Percentiles rank a stretch among this genome's conserved stretches.
Conservation (phyloP, 2,797 vertebrate genomes). For the Telmatherina bonti region DNA sequence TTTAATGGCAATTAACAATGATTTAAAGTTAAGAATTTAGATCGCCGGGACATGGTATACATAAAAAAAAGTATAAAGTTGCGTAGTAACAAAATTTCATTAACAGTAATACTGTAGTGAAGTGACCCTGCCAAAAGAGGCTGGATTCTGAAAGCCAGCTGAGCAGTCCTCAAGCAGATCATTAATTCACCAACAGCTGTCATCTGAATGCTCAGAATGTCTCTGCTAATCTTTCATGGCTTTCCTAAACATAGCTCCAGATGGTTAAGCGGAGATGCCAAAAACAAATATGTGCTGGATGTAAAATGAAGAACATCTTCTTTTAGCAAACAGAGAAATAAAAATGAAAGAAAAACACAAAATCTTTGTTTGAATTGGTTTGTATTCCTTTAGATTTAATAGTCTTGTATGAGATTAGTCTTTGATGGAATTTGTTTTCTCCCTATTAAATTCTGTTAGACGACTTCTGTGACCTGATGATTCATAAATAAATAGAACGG, state of each 20-base stretch:
- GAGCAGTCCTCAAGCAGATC: slow-evolving; percentile 49
- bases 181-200: slow-evolving; percentile 53
- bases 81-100: neutral
- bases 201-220: slow-evolving; percentile 22
- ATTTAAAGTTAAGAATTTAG: neutral
- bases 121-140: slow-evolving; percentile 7
- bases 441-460: neutral
- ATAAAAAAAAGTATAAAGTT: neutral
- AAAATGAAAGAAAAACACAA: neutral
- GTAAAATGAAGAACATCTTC: neutral
- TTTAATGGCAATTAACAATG: neutral
- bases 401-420: neutral
- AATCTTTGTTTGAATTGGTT: neutral
- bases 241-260: slow-evolving; percentile 3
- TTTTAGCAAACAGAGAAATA: neutral
- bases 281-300: neutral
- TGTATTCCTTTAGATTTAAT: neutral
- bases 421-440: neutral
- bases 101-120: slow-evolving; percentile 6
- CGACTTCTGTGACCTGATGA: neutral
- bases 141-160: slow-evolving; percentile 41
- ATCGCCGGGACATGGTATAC: neutral
- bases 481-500: neutral
- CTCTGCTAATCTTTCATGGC: slow-evolving; percentile 5
- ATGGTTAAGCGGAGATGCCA: slow-evolving; percentile 2